Evolutionary conservation across 2,797 vertebrate genomes (phyloP), one percentile per base, ranked within the genome.

Genomic region (Alfaro cultratus): DNA sequence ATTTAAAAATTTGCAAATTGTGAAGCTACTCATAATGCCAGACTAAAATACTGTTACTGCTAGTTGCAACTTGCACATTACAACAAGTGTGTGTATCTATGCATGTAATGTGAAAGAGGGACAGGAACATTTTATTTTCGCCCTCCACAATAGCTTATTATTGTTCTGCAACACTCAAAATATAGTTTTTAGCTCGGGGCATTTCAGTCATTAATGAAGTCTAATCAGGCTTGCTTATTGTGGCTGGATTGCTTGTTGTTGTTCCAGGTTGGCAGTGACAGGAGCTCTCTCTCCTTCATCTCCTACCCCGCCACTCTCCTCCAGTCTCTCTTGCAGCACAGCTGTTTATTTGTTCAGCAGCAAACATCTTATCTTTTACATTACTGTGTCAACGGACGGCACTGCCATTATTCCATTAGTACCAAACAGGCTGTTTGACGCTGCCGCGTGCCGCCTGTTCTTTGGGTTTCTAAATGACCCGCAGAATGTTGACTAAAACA

Each of bases 391-490:
- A 83, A 90, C 80, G 84, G 70, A 86, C 71, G 77, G 80, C 47
- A 2, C 83, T 77, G 67, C 86, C 80, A 81, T 87, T 86, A 87
- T 73, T 74, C 86, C 80, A 80, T 88, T 85, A 87, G 88, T 86
- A 84, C 89, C 75, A 82, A 31, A 85, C 78, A 77, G 81, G 55
- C 71, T 87, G 75, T 85, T 78, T 79, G 76, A 86, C 76, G 34
- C 81, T 16, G 26, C 64, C 18, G 86, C 55, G 2, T 87, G 81
- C 85, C 11, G 80, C 89, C 86, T 82, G 77, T 64, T 87, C 89
- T 91, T 92, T 91, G 84, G 91, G 80, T 85, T 90, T 87, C 81
- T 87, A 86, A 92, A 94, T 90, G 89, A 86, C 82, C 82, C 64
- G 47, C 85, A 91, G 86, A 88, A 91, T 86, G 87, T 85, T 84